Conservation (phyloP, 2,888 invertebrate genomes). For the Sarcophaga carnaria region DNA sequence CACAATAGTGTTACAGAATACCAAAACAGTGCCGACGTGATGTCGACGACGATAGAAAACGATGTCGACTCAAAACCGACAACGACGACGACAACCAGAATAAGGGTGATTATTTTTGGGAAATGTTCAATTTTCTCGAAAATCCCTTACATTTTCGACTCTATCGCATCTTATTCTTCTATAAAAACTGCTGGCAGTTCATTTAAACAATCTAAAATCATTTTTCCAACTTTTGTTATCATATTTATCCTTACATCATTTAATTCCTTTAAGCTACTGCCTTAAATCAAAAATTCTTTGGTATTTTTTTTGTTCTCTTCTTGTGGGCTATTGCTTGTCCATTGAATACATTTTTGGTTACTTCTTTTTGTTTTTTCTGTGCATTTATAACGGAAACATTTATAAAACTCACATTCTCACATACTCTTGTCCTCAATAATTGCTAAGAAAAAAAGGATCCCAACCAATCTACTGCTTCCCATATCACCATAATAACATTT, state of each 20-base stretch:
- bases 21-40: no score
- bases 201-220: no score
- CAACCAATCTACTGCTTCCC: background rate
- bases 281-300: background rate
- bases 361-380: background rate
- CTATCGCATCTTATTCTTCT: no score
- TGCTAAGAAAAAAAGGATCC: background rate
- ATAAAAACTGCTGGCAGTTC: no score
- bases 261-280: conserved; percentile 26
- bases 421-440: background rate
- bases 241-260: background rate
- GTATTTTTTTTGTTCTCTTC: background rate
- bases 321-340: background rate
- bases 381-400: conserved; percentile 43
- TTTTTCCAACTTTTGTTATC: no score
- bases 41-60: no score
- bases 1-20: no score
- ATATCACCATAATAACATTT: conserved; percentile 33
- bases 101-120: no score
- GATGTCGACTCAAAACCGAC: no score
- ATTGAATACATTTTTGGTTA: background rate
- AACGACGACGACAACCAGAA: no score
- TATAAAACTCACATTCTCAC: background rate
- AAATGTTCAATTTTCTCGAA: no score
- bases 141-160: no score